phyloP scores from a whole-genome alignment of 2,797 vertebrate species.

The Pogonophryne albipinna region DNA sequence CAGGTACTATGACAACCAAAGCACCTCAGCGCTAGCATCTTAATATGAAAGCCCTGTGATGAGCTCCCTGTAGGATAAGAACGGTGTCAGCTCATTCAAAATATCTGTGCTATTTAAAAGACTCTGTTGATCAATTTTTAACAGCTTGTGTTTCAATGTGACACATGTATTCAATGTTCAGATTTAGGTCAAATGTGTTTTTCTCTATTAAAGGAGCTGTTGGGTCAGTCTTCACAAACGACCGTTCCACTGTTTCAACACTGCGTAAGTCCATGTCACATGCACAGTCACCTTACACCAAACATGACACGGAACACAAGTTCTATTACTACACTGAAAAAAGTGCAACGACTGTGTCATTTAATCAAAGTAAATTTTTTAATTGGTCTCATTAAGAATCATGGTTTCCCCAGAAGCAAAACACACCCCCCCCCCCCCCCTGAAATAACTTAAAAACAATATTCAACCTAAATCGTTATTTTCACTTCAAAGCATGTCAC shows the following conservation, averaged over 20 bases:
- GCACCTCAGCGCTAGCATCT: slow-evolving; percentile 1
- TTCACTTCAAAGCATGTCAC: no score
- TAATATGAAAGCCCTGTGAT: slow-evolving; percentile 15
- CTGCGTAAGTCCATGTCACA: neutral
- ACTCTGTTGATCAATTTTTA: slow-evolving; percentile 18
- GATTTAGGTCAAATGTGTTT: slow-evolving; percentile 30
- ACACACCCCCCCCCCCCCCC: no score
- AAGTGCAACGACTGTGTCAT: no score
- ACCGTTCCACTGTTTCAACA: neutral
- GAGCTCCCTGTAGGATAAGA: slow-evolving; percentile 22
- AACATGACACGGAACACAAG: no score
- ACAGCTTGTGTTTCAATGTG: slow-evolving; percentile 29
- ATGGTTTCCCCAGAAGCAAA: no score
- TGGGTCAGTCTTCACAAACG: neutral
- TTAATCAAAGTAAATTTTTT: no score
- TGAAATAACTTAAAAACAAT: no score
- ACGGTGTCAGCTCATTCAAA: slow-evolving; percentile 35
- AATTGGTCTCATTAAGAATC: no score
- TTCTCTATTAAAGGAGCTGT: neutral
- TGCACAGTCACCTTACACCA: neutral
- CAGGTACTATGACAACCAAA: neutral
- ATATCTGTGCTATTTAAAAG: slow-evolving; percentile 25
- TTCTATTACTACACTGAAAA: no score
- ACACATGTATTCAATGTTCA: slow-evolving; percentile 38
- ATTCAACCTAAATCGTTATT: no score